phyloP scores from a whole-genome alignment of 2,888 invertebrate genomes.

The Tiliacea citrago region DNA sequence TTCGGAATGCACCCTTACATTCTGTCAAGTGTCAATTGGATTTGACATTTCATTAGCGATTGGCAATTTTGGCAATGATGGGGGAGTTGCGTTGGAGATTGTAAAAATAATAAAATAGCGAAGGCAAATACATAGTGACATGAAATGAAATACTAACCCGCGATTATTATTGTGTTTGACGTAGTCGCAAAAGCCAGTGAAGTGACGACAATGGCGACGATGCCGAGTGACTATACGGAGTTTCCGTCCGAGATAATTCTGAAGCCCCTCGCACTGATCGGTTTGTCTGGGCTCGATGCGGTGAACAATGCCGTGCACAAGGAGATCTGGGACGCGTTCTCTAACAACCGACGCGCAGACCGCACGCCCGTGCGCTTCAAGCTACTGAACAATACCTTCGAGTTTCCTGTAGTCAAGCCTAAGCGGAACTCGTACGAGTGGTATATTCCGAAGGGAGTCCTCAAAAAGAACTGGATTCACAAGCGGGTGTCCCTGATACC shows the following conservation, averaged over 20 bases:
- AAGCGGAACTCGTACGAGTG: constrained; percentile 98
- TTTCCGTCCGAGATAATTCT: constrained; percentile 96
- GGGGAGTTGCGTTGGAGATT: constrained; percentile 79
- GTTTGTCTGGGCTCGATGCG: constrained; percentile 96
- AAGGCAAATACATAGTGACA: constrained; percentile 60
- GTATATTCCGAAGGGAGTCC: constrained; percentile 98
- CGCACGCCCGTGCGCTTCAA: constrained; percentile 96
- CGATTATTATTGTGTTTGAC: constrained; percentile 23
- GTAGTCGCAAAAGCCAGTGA: constrained; percentile 37
- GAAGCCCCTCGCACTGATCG: constrained; percentile 96
- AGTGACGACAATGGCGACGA: constrained; percentile 86
- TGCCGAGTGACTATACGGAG: constrained; percentile 91
- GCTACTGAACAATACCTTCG: constrained; percentile 94
- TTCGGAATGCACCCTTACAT: too few relatives aligned
- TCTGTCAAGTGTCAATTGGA: constrained; percentile 40
- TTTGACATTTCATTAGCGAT: constrained; percentile 68
- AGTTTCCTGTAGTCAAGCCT: constrained; percentile 96
- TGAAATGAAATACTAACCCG: constrained; percentile 69
- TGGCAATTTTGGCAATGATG: constrained; percentile 73
- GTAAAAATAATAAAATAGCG: constrained; percentile 64
- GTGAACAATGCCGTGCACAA: constrained; percentile 96
- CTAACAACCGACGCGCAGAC: constrained; percentile 95
- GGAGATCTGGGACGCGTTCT: constrained; percentile 98
- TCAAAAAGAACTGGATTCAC: constrained; percentile 98
- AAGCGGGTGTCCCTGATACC: constrained; percentile 98